phyloP scores from a whole-genome alignment of 2,113 vertebrate genomes.

The Amblyopsis rosae region DNA sequence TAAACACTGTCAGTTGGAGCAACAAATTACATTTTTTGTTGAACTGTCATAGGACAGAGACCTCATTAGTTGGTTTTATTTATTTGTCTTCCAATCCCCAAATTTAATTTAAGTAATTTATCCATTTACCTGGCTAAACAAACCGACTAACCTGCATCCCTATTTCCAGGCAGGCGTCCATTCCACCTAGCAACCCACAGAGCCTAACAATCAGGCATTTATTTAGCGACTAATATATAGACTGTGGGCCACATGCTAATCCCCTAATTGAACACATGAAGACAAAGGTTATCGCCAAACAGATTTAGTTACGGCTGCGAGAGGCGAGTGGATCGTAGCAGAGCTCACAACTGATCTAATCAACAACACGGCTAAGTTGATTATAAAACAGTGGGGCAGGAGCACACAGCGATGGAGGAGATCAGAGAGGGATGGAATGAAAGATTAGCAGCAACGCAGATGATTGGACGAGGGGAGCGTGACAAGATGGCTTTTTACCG shows the following conservation, averaged over 20 bases:
- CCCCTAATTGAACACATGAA: slow-evolving; percentile 63
- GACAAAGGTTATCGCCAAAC: slow-evolving; percentile 69
- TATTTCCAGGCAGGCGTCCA: background rate
- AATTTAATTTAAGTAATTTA: background rate
- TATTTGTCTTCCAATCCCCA: too few species aligned
- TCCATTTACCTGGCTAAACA: slow-evolving; percentile 16
- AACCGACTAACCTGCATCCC: background rate
- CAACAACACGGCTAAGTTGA: slow-evolving; percentile 68
- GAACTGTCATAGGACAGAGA: too few species aligned
- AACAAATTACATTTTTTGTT: too few species aligned
- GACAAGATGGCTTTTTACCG: too few species aligned
- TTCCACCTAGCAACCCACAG: slow-evolving; percentile 6
- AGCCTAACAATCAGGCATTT: slow-evolving; percentile 16
- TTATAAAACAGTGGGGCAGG: slow-evolving; percentile 59
- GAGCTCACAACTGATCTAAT: slow-evolving; percentile 63
- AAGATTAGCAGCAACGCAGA: background rate
- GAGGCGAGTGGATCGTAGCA: slow-evolving; percentile 60
- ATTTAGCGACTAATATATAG: slow-evolving; percentile 45
- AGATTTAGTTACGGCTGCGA: slow-evolving; percentile 62
- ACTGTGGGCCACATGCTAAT: slow-evolving; percentile 62
- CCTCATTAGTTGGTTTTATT: too few species aligned
- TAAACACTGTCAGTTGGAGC: too few species aligned
- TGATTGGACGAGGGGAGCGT: too few species aligned
- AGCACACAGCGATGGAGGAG: slow-evolving; percentile 32
- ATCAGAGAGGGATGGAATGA: background rate